Evolutionary conservation across 2,888 invertebrate genomes (phyloP).

Genomic region (Anoncus sp.): DNA sequence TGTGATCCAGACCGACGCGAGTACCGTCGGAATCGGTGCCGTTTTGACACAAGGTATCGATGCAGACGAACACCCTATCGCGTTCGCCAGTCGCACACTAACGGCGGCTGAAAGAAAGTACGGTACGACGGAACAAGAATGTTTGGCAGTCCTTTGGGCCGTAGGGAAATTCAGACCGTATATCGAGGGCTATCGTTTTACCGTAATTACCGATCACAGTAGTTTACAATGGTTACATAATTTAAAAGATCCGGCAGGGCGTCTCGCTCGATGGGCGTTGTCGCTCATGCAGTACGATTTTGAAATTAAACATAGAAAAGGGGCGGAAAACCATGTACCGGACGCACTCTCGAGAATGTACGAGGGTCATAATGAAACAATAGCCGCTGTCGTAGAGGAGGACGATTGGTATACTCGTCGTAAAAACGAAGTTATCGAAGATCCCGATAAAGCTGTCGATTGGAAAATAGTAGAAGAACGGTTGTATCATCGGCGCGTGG

Average conservation of each 20-base stretch:
- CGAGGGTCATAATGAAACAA: slow-evolving; percentile 43
- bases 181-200: slow-evolving; percentile 68
- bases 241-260: slow-evolving; percentile 64
- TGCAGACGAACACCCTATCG: slow-evolving; percentile 55
- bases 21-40: slow-evolving; percentile 53
- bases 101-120: slow-evolving; percentile 56
- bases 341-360: slow-evolving; percentile 60
- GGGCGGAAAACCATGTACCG: slow-evolving; percentile 33
- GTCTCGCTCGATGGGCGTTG: slow-evolving; percentile 53
- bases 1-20: slow-evolving; percentile 64
- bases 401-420: no score
- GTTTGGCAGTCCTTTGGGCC: slow-evolving; percentile 67
- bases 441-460: slow-evolving; percentile 6
- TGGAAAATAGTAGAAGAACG: slow-evolving; percentile 18
- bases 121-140: slow-evolving; percentile 65
- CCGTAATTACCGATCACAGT: no score
- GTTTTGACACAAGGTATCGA: slow-evolving; percentile 46
- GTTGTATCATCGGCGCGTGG: neutral
- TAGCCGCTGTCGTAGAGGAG: neutral
- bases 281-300: slow-evolving; percentile 52
- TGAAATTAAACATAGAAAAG: slow-evolving; percentile 17
- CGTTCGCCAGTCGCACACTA: slow-evolving; percentile 59
- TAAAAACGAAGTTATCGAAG: no score
- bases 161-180: slow-evolving; percentile 69
- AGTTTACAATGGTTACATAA: slow-evolving; percentile 71